Evolutionary conservation across 2,888 invertebrate species (phyloP).

Genomic region (Mechanitis mazaeus): DNA sequence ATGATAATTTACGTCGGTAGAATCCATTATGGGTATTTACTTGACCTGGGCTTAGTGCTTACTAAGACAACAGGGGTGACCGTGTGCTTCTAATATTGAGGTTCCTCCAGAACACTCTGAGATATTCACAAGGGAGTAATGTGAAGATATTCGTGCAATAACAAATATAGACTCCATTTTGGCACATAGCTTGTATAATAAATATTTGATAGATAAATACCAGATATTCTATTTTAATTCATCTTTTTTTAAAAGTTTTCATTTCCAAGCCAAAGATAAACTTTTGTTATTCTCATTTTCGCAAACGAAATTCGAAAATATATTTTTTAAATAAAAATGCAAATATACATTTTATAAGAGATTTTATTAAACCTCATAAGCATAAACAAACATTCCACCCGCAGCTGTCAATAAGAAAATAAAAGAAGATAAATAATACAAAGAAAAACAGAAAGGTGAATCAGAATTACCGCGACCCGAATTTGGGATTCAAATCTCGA

Average conservation of each 20-base stretch:
- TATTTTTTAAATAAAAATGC: constrained; percentile 13
- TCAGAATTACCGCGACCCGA: constrained; percentile 57
- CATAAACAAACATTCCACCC: constrained; percentile 57
- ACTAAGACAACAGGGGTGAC: constrained; percentile 76
- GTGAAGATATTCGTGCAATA: constrained; percentile 20
- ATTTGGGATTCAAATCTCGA: constrained; percentile 77
- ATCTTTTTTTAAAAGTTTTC: too few species aligned
- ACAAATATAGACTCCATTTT: constrained; percentile 6
- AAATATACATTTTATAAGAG: constrained; percentile 19
- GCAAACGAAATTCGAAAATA: neutral
- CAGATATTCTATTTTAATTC: too few species aligned
- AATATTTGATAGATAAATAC: neutral
- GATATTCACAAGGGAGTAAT: constrained; percentile 24
- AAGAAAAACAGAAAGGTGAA: constrained; percentile 72
- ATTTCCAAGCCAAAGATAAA: neutral
- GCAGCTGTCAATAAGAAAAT: constrained; percentile 57
- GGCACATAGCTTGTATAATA: neutral
- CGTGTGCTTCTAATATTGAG: constrained; percentile 31
- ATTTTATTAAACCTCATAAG: constrained; percentile 39
- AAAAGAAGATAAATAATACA: constrained; percentile 71
- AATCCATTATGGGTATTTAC: constrained; percentile 77
- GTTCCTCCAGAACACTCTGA: constrained; percentile 25
- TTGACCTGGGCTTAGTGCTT: constrained; percentile 76
- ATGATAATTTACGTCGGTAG: constrained; percentile 72
- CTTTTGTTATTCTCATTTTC: neutral